Conservation (phyloP, 2,797 vertebrate species). For the Phoeniculus purpureus region DNA sequence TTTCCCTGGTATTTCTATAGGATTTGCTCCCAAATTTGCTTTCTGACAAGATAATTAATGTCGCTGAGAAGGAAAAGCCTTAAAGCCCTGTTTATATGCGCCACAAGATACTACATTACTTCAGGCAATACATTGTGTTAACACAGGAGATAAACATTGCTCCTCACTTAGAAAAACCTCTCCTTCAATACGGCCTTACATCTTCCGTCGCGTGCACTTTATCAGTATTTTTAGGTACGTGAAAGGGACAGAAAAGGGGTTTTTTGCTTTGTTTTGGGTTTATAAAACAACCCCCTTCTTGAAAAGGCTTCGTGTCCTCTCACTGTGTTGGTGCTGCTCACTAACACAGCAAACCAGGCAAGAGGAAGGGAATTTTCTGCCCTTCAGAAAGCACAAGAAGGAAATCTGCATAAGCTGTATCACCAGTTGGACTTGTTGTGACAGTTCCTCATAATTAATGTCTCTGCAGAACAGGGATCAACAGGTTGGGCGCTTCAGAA, state of each 20-base stretch:
- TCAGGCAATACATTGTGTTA: background rate
- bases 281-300: background rate
- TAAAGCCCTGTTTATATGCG: background rate
- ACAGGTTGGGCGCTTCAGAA: conserved; percentile 3
- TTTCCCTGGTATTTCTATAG: background rate
- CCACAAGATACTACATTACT: background rate
- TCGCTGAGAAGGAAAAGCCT: background rate
- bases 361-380: too few relatives aligned
- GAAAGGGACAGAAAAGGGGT: background rate
- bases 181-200: background rate
- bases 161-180: background rate
- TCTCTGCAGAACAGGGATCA: conserved; percentile 24
- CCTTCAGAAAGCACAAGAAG: background rate
- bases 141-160: background rate
- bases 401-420: background rate
- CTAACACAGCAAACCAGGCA: background rate
- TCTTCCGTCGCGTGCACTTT: background rate
- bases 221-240: background rate
- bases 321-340: background rate
- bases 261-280: background rate
- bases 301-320: background rate
- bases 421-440: conserved; percentile 11
- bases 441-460: conserved; percentile 30
- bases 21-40: background rate
- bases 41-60: background rate